Evolutionary conservation across 2,888 invertebrate species (phyloP).

Genomic region (Thalpophila matura): DNA sequence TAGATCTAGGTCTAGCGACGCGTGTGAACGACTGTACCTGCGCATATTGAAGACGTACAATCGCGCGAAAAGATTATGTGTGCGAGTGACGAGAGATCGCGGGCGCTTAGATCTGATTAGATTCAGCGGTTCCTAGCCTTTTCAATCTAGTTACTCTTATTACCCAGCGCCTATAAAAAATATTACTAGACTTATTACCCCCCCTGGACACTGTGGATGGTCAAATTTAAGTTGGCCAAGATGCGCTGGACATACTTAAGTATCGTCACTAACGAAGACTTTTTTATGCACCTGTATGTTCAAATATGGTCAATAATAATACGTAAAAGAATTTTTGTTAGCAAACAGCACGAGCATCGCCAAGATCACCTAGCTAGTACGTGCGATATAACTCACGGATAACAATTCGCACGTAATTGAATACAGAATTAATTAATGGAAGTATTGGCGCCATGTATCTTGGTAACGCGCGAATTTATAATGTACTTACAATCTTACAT

Average conservation of each 20-base stretch:
- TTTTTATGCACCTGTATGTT: too few relatives aligned
- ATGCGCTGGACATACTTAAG: too few relatives aligned
- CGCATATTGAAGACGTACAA: slow-evolving; percentile 8
- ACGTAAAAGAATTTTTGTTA: too few relatives aligned
- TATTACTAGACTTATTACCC: too few relatives aligned
- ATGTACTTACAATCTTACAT: slow-evolving; percentile 11
- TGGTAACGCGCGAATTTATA: slow-evolving; percentile 42
- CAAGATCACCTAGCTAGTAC: not conserved
- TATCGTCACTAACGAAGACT: too few relatives aligned
- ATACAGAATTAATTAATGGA: slow-evolving; percentile 45
- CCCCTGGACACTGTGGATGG: too few relatives aligned
- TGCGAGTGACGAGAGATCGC: not conserved
- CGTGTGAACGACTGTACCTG: slow-evolving; percentile 50
- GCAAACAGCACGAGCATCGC: too few relatives aligned
- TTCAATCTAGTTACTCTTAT: not conserved
- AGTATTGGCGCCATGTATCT: slow-evolving; percentile 45
- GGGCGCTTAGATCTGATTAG: not conserved
- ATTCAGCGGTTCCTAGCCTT: not conserved
- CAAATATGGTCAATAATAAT: too few relatives aligned
- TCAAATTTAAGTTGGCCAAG: too few relatives aligned
- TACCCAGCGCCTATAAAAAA: not conserved
- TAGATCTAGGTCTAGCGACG: too few relatives aligned
- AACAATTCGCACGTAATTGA: slow-evolving; percentile 43
- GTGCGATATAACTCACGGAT: slow-evolving; percentile 18
- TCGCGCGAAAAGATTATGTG: slow-evolving; percentile 10